Evolutionary conservation across 2,113 vertebrate species (phyloP).

Genomic region (Nerophis lumbriciformis): DNA sequence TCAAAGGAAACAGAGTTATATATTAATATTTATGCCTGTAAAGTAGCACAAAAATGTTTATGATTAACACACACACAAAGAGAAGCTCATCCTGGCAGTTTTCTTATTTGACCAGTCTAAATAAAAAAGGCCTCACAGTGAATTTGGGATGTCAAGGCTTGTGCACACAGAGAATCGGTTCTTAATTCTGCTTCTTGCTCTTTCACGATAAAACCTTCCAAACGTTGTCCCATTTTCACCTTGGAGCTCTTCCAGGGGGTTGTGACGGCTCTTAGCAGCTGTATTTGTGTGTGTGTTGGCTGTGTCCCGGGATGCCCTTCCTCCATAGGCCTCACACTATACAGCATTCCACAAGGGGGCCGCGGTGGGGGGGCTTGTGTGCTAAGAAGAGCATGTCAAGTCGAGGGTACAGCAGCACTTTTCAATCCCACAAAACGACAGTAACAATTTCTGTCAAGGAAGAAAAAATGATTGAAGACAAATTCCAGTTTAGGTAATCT

Average conservation of each 20-base stretch:
- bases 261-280: slow-evolving; percentile 71
- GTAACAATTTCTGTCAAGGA: slow-evolving; percentile 9
- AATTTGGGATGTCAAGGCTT: slow-evolving; percentile 10
- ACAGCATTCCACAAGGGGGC: slow-evolving; percentile 71
- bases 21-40: slow-evolving; percentile 12
- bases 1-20: no score
- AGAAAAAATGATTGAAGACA: slow-evolving; percentile 11
- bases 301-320: slow-evolving; percentile 71
- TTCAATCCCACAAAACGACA: slow-evolving; percentile 21
- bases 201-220: slow-evolving; percentile 46
- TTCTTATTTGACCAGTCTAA: no score
- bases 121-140: no score
- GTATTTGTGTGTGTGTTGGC: slow-evolving; percentile 63
- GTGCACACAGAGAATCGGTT: slow-evolving; percentile 49
- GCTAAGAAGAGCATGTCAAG: slow-evolving; percentile 46
- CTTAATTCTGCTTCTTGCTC: slow-evolving; percentile 22
- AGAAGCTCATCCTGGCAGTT: no score
- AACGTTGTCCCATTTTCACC: slow-evolving; percentile 51
- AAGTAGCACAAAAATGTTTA: slow-evolving; percentile 11
- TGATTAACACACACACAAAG: slow-evolving; percentile 6
- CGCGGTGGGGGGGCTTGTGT: slow-evolving; percentile 55
- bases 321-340: slow-evolving; percentile 65
- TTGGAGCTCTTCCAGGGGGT: slow-evolving; percentile 57
- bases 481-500: neutral
- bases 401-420: slow-evolving; percentile 39